Percentiles rank a stretch among this genome's conserved stretches.
phyloP scores from a whole-genome alignment of 2,113 vertebrate species.

The Colossoma macropomum region DNA sequence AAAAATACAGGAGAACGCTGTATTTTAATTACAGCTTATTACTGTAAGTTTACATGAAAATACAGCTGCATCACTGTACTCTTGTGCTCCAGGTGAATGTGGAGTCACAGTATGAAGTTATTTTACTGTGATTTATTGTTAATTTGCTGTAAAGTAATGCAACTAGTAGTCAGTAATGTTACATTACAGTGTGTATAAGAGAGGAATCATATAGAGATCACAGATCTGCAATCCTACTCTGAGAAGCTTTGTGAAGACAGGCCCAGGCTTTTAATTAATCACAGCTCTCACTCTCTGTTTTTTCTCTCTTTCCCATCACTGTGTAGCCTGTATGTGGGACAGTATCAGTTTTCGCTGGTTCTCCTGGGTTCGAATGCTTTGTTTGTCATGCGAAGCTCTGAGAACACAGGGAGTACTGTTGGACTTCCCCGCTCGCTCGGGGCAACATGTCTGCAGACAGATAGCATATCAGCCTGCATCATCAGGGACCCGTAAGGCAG shows the following conservation, averaged over 20 bases:
- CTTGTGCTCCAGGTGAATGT: too few species aligned
- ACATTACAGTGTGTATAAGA: not conserved
- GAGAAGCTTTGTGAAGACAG: too few species aligned
- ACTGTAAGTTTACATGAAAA: too few species aligned
- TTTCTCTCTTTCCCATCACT: not conserved
- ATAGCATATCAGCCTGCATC: not conserved
- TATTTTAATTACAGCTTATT: too few species aligned
- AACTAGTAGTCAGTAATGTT: too few species aligned
- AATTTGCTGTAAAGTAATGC: too few species aligned
- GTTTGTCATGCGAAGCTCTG: not conserved
- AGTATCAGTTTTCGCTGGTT: not conserved
- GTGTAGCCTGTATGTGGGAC: not conserved
- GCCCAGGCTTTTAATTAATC: not conserved
- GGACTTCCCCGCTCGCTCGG: not conserved
- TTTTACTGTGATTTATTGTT: too few species aligned
- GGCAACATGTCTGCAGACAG: not conserved
- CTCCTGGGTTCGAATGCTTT: not conserved
- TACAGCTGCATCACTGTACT: too few species aligned
- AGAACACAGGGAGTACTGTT: slow-evolving; percentile 8
- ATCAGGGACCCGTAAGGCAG: not conserved
- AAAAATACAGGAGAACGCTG: too few species aligned
- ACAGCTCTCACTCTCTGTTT: not conserved
- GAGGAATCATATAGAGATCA: not conserved
- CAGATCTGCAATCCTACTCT: not conserved
- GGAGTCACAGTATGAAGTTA: too few species aligned